Conservation (phyloP, 2,113 vertebrate species). For the Xenopus laevis region DNA sequence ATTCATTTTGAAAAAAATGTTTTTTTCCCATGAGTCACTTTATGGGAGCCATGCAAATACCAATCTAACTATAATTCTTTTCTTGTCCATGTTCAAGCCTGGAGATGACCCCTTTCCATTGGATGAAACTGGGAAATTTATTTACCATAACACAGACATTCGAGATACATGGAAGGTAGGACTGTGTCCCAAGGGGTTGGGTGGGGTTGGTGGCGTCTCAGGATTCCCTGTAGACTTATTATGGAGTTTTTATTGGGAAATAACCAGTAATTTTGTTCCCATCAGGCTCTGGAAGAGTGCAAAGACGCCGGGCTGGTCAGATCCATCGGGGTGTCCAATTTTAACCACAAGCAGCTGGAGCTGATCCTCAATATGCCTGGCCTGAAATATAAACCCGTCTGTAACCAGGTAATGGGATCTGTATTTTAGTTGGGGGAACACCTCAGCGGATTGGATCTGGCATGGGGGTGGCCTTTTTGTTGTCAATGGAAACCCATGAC, state of each 20-base stretch:
- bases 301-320: conserved; percentile 68
- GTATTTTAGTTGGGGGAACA: too few relatives aligned
- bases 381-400: conserved; percentile 70
- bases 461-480: too few relatives aligned
- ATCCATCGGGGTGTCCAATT: conserved; percentile 72
- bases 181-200: too few relatives aligned
- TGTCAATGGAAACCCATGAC: too few relatives aligned
- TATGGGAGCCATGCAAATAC: too few relatives aligned
- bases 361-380: conserved; percentile 70
- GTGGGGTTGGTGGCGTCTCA: too few relatives aligned
- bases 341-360: conserved; percentile 65
- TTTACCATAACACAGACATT: conserved; percentile 68
- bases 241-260: too few relatives aligned
- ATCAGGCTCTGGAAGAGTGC: conserved; percentile 71
- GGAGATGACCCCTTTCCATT: conserved; percentile 63
- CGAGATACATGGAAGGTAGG: conserved; percentile 77
- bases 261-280: neutral
- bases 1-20: fast-evolving
- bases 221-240: too few relatives aligned
- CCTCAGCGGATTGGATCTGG: too few relatives aligned
- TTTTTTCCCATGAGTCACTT: too few relatives aligned
- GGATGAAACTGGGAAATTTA: conserved; percentile 60
- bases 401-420: conserved; percentile 63
- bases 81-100: conserved; percentile 53
- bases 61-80: too few relatives aligned